Conservation (phyloP, 2,888 invertebrate genomes). For the Andrena bicolor region DNA sequence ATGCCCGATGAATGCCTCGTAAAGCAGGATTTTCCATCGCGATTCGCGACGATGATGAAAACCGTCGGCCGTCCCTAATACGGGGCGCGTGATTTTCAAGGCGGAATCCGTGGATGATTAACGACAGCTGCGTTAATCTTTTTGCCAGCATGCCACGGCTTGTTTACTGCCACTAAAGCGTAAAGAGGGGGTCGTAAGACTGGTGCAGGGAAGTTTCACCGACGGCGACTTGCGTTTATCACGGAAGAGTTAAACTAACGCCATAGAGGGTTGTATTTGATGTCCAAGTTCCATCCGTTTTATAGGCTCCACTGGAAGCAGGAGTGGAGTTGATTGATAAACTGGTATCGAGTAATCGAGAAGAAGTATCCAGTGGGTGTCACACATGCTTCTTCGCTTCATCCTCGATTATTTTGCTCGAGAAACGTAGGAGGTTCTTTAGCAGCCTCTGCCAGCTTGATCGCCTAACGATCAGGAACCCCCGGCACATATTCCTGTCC, state of each 20-base stretch:
- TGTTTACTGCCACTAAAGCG: conserved; percentile 42
- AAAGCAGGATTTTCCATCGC: conserved; percentile 53
- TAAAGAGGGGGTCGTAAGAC: conserved; percentile 13
- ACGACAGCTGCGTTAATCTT: conserved; percentile 9
- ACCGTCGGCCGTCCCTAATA: conserved; percentile 44
- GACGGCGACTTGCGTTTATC: conserved; percentile 29
- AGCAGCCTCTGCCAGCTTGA: not conserved
- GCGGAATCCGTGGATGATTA: conserved; percentile 50
- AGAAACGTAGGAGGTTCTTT: no score
- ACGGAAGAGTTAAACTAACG: conserved; percentile 17
- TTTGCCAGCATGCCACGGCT: conserved; percentile 5
- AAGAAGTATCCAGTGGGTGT: not conserved
- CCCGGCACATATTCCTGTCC: conserved; percentile 4
- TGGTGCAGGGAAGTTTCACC: not conserved
- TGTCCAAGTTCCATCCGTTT: not conserved
- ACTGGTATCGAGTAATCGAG: not conserved
- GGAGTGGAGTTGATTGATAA: not conserved
- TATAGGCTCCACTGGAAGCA: not conserved
- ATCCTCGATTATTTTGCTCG: no score
- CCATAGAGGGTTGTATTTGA: not conserved
- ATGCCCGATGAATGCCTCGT: conserved; percentile 60
- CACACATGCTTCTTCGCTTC: not conserved
- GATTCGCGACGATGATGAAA: conserved; percentile 52
- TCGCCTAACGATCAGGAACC: not conserved
- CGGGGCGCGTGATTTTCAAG: not conserved